Base-by-base conservation (phyloP, 2,113 vertebrate species). In the Heloderma charlesbogerti region DNA sequence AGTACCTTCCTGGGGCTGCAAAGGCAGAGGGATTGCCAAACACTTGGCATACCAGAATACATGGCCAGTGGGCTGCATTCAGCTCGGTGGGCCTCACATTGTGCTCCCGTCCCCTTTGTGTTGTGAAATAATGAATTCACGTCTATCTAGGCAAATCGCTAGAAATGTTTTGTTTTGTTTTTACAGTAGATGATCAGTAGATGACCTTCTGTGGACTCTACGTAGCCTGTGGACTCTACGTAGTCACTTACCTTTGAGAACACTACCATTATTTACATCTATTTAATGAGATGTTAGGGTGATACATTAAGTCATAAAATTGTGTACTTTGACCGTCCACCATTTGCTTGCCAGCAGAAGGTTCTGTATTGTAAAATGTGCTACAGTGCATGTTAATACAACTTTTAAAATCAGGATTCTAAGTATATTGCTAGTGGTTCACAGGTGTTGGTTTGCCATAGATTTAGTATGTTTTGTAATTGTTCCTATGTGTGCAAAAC, bases 221-320 rank as follows among this genome's bases (percentile, higher is more conserved):
- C 91, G 90, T 96, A 54, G 87, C 86, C 87, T 95, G 89, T 66
- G 82, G 63, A n/a, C n/a, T n/a, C n/a, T 72, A 72, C n/a, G 71
- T 77, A 91, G 78, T 93, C 86, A 93, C 51, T 60, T 43, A 82
- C 78, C 92, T 93, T 96, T 94, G 94, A 92, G 92, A 0, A 89
- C 29, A 37, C 89, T 95, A 84, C 71, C 87, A 87, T 96, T 95
- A 94, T 95, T 94, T 95, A 93, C 89, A 82, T 82, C 88, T 94
- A 16, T 90, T 40, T 95, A 93, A 95, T 96, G 94, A 94, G 94
- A 91, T 83, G 20, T n/a, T n/a, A 51, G 43, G 5, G 8, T 81
- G 77, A 71, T 22, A 31, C 20, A 94, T 92, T 93, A 94, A 89
- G 91, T 96, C 91, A 92, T 69, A 92, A 66, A 93, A 94, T 86